Conservation (phyloP, 1,140 invertebrate species). For the Riptortus pedestris region DNA sequence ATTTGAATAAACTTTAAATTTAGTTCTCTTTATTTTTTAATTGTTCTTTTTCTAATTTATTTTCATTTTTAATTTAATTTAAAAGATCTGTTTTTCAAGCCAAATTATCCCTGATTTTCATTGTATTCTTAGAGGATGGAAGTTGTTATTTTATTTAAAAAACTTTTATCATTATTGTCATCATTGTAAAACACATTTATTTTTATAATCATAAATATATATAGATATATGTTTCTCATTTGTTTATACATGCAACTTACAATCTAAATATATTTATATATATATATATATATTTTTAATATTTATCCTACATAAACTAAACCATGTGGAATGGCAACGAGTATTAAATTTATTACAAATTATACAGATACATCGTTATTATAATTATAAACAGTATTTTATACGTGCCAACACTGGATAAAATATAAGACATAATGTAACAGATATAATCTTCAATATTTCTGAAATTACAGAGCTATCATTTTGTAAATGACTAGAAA, state of each 20-base stretch:
- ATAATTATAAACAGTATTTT: conserved; percentile 23
- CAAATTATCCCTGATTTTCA: conserved; percentile 11
- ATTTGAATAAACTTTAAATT: background rate
- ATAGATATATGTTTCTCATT: conserved; percentile 7
- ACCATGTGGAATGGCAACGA: conserved; percentile 26
- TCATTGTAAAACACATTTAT: conserved; percentile 23
- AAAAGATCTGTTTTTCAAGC: conserved; percentile 1
- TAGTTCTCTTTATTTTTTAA: background rate
- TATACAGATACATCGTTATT: conserved; percentile 14
- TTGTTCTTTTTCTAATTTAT: background rate
- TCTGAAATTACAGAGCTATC: conserved; percentile 10
- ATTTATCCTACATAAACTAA: conserved; percentile 19
- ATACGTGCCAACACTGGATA: conserved; percentile 20
- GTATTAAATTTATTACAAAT: conserved; percentile 19
- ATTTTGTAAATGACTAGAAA: conserved; percentile 14
- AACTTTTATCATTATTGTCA: conserved; percentile 12
- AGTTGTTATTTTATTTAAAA: background rate
- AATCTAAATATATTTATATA: conserved; percentile 18
- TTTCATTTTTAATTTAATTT: background rate
- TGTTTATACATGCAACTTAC: conserved; percentile 15
- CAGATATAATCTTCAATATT: conserved; percentile 15
- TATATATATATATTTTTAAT: conserved; percentile 8
- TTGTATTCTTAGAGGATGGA: conserved; percentile 7
- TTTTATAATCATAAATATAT: conserved; percentile 22
- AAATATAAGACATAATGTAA: conserved; percentile 23